Percentiles rank a stretch among this genome's conserved stretches.
Evolutionary conservation across 2,888 invertebrate genomes (phyloP).

Genomic region (Papilio protenor): DNA sequence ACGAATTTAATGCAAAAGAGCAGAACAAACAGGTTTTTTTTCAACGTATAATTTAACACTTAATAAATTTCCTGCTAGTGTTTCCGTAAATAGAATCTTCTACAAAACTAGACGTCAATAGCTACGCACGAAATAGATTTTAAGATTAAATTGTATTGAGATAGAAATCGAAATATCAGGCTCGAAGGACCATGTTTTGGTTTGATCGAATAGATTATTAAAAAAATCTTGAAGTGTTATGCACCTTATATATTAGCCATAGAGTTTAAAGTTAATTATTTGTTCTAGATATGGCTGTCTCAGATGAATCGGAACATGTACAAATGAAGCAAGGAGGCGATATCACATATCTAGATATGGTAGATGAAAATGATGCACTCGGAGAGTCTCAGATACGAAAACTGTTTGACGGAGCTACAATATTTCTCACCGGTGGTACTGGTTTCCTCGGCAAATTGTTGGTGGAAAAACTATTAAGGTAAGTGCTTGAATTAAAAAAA

Average conservation of each 20-base stretch:
- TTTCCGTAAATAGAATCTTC: neutral
- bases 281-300: constrained; percentile 52
- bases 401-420: constrained; percentile 68
- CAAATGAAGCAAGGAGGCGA: constrained; percentile 73
- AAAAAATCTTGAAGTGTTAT: too few species aligned
- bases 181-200: neutral
- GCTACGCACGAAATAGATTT: neutral
- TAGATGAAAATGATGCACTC: constrained; percentile 59
- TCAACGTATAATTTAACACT: neutral
- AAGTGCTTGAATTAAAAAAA: constrained; percentile 39
- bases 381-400: constrained; percentile 75
- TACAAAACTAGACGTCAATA: neutral
- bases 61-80: neutral
- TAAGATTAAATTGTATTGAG: neutral
- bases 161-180: neutral
- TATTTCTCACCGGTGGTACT: constrained; percentile 96
- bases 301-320: constrained; percentile 45
- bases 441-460: constrained; percentile 98
- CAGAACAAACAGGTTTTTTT: neutral
- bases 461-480: constrained; percentile 95
- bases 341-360: constrained; percentile 77
- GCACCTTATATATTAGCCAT: too few species aligned
- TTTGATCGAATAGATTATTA: neutral
- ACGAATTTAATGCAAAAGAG: neutral
- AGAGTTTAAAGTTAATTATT: constrained; percentile 21